Conservation (phyloP, 2,888 invertebrate genomes). For the Brachylomia viminalis region DNA sequence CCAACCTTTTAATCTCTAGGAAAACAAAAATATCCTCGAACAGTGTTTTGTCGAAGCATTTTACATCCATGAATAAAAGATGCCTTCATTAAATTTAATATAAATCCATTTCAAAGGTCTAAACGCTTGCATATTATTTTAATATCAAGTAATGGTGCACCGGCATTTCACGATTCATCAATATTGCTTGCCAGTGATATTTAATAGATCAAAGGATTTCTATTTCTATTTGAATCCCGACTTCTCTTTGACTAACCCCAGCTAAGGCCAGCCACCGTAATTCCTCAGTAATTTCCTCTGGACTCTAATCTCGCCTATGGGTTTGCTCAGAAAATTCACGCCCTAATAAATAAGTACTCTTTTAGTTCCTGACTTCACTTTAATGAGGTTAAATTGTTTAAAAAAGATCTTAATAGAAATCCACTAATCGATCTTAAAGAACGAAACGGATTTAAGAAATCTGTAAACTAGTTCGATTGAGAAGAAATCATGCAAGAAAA, state of each 20-base stretch:
- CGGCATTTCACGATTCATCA: constrained; percentile 70
- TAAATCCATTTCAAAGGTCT: constrained; percentile 28
- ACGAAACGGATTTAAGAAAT: constrained; percentile 30
- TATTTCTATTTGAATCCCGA: constrained; percentile 77
- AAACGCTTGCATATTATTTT: constrained; percentile 58
- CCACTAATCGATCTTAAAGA: constrained; percentile 22
- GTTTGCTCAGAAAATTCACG: constrained; percentile 70
- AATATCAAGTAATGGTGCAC: constrained; percentile 57
- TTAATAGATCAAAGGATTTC: constrained; percentile 82
- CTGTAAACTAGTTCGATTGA: constrained; percentile 22
- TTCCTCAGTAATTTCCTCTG: constrained; percentile 80
- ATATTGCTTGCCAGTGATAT: constrained; percentile 71
- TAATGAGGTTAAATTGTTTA: constrained; percentile 57
- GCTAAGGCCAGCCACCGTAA: constrained; percentile 76
- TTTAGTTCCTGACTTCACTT: constrained; percentile 60
- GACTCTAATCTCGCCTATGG: constrained; percentile 71
- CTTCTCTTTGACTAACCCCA: constrained; percentile 77
- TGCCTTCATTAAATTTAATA: constrained; percentile 41
- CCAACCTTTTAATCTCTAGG: background rate
- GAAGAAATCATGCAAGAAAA: constrained; percentile 38
- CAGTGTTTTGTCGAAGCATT: constrained; percentile 11
- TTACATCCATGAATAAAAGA: constrained; percentile 35
- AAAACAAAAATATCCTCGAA: constrained; percentile 20
- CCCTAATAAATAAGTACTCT: constrained; percentile 62
- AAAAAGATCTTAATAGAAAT: constrained; percentile 43